Evolutionary conservation across 2,113 vertebrate species (phyloP).

Genomic region (Nematolebias whitei): DNA sequence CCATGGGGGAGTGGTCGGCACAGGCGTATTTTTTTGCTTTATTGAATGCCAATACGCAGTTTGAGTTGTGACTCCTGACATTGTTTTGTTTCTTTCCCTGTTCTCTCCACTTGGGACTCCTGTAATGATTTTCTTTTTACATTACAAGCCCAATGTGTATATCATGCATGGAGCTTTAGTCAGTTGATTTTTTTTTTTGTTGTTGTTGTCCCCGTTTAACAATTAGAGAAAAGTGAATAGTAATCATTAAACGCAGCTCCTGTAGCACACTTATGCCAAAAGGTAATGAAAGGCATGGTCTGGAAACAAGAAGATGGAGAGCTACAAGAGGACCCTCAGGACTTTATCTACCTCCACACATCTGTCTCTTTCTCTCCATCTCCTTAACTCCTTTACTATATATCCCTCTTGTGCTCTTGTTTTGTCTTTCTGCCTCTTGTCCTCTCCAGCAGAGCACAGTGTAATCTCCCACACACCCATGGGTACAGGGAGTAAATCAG

Average conservation of each 20-base stretch:
- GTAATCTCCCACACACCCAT: conserved; percentile 73
- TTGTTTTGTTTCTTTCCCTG: conserved; percentile 16
- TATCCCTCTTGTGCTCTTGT: conserved; percentile 12
- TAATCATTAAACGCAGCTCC: conserved; percentile 40
- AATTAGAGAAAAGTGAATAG: conserved; percentile 33
- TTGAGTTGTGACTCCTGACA: conserved; percentile 26
- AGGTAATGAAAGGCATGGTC: conserved; percentile 59
- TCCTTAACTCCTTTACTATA: conserved; percentile 18
- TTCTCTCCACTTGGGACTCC: conserved; percentile 10
- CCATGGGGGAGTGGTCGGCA: conserved; percentile 28
- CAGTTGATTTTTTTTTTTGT: no score
- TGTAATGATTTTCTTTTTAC: conserved; percentile 16
- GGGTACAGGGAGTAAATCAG: conserved; percentile 78
- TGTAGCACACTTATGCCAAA: conserved; percentile 41
- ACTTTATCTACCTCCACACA: conserved; percentile 57
- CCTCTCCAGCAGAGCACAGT: conserved; percentile 59
- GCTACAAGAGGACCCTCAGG: conserved; percentile 52
- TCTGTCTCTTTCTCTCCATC: conserved; percentile 31
- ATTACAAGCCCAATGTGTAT: conserved; percentile 7
- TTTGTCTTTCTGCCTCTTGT: conserved; percentile 53
- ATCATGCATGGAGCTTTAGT: conserved; percentile 2
- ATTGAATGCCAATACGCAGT: conserved; percentile 30
- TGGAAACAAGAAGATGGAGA: conserved; percentile 56
- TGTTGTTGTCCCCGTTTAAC: conserved; percentile 3
- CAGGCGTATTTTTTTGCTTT: conserved; percentile 26